Evolutionary conservation across 2,113 vertebrate genomes (phyloP).

Genomic region (Rhinopithecus roxellana): DNA sequence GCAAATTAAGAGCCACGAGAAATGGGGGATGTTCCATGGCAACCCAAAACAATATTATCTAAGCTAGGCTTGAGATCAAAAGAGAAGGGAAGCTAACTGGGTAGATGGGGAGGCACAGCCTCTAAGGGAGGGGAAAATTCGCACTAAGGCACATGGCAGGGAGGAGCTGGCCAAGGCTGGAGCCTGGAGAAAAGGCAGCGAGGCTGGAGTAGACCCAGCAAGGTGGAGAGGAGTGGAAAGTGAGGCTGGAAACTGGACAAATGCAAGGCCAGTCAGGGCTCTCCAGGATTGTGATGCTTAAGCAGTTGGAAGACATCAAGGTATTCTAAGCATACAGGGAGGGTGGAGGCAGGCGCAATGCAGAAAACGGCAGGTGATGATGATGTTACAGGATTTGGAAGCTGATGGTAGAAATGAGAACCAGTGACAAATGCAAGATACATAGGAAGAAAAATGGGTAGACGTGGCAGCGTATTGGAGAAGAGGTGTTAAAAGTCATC

Average conservation of each 20-base stretch:
- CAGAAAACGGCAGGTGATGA: fast-evolving
- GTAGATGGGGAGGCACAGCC: too few species aligned
- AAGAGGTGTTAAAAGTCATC: neutral
- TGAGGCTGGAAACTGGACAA: neutral
- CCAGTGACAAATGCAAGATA: fast-evolving
- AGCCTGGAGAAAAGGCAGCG: neutral
- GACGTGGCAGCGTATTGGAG: too few species aligned
- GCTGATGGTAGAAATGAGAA: neutral
- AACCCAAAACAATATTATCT: neutral
- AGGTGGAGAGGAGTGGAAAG: neutral
- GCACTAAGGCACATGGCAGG: fast-evolving
- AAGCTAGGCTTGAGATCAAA: neutral
- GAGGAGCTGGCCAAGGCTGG: too few species aligned
- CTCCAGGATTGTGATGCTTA: too few species aligned
- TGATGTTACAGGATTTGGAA: neutral
- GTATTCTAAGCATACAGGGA: too few species aligned
- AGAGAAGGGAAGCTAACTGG: neutral
- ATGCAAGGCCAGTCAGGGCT: too few species aligned
- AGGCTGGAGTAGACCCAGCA: neutral
- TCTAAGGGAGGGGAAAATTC: fast-evolving
- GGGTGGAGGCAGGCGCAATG: fast-evolving
- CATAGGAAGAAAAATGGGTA: neutral
- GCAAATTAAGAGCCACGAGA: neutral
- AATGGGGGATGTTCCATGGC: neutral
- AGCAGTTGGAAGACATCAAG: neutral